A percentile compares a stretch with the other conserved stretches of the same genome.
Conservation (phyloP, 2,113 vertebrate species). For the Bolborhynchus lineola region DNA sequence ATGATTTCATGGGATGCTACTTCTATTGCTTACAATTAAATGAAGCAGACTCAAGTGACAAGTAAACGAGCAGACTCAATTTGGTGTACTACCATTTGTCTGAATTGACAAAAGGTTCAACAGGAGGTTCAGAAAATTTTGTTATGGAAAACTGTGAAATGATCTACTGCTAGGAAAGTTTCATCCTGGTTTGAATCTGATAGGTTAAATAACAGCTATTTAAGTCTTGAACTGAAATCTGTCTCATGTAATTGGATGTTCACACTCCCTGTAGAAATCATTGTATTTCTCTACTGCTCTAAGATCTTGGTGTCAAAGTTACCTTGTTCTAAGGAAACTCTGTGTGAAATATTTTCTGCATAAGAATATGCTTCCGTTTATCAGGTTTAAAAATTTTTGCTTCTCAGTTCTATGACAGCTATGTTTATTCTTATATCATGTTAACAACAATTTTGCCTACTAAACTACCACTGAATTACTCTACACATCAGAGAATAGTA, state of each 20-base stretch:
- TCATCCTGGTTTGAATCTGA: neutral
- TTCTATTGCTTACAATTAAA: neutral
- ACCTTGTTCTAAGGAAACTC: neutral
- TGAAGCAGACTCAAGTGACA: neutral
- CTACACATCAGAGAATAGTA: neutral
- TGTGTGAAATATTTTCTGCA: neutral
- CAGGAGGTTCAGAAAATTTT: neutral
- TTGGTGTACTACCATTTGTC: neutral
- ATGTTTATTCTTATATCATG: neutral
- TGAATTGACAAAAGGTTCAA: neutral
- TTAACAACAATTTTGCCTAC: neutral
- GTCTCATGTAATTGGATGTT: neutral
- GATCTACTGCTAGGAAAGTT: neutral
- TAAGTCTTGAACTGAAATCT: neutral
- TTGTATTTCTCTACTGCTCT: neutral
- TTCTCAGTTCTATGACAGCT: neutral
- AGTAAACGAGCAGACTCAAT: neutral
- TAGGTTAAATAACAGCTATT: neutral
- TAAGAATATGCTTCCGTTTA: neutral
- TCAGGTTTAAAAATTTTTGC: neutral
- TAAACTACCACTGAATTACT: neutral
- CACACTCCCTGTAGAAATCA: neutral
- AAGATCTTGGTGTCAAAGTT: neutral
- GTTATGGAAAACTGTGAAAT: neutral
- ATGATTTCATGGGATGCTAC: neutral